Evolutionary conservation across 53 echinoderm and acorn worm species (phyloP).

Genomic region (Luidia sarsii): DNA sequence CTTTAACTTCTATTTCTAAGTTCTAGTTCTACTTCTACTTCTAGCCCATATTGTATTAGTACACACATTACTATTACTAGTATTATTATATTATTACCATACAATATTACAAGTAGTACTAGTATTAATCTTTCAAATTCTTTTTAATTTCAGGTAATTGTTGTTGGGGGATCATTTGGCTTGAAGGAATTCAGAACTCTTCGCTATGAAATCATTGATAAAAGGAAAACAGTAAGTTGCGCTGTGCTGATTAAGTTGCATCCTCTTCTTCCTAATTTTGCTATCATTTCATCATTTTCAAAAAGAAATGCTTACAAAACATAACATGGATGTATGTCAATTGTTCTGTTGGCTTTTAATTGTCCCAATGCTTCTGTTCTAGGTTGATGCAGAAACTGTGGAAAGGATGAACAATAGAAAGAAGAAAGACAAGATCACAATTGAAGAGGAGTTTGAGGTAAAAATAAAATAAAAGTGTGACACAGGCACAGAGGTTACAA

Average conservation of each 20-base stretch:
- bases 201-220: constrained; percentile 87
- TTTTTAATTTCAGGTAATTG: constrained; percentile 67
- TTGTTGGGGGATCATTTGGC: constrained; percentile 91
- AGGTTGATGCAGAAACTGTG: constrained; percentile 88
- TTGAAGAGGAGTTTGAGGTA: constrained; percentile 82
- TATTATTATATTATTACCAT: no score
- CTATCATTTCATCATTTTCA: neutral
- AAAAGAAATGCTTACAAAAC: neutral
- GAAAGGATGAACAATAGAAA: constrained; percentile 68
- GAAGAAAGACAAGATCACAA: constrained; percentile 54
- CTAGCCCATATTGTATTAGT: no score
- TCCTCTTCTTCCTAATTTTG: neutral
- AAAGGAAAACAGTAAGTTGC: constrained; percentile 70
- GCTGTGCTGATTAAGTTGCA: no score
- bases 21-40: no score
- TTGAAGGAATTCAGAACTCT: constrained; percentile 81
- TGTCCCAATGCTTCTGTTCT: no score
- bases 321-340: neutral
- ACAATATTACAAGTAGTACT: no score
- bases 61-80: no score
- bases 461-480: no score
- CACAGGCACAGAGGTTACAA: no score
- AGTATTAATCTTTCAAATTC: no score
- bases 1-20: no score
- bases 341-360: no score